Evolutionary conservation across 2,797 vertebrate species (phyloP).

Genomic region (Halcyon chelicuti): DNA sequence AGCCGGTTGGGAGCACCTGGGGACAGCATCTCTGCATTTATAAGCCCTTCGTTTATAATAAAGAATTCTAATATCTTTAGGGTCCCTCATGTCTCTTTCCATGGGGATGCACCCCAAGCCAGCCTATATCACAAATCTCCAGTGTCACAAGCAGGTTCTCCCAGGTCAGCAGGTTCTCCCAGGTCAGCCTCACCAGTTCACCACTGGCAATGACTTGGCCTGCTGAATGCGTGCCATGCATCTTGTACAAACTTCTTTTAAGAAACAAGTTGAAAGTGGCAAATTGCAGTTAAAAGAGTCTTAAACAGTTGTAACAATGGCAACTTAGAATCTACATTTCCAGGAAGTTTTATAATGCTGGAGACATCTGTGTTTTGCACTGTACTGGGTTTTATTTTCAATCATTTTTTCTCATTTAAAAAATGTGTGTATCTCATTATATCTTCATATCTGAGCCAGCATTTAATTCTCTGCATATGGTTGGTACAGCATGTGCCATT

Average conservation of each 20-base stretch:
- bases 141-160: neutral
- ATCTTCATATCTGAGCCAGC: conserved; percentile 57
- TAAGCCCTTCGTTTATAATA: neutral
- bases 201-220: neutral
- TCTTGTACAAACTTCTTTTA: neutral
- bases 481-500: conserved; percentile 70
- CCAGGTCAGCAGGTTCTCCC: neutral
- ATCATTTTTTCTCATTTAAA: conserved; percentile 64
- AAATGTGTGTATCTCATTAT: conserved; percentile 58
- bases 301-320: neutral
- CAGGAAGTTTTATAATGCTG: neutral
- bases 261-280: neutral
- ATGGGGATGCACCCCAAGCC: neutral
- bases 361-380: conserved; percentile 63
- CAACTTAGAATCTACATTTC: conserved; percentile 2
- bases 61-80: neutral
- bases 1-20: neutral
- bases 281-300: neutral
- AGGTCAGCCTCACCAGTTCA: neutral
- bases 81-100: neutral
- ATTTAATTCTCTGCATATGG: conserved; percentile 65
- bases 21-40: neutral
- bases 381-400: conserved; percentile 55
- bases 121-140: neutral
- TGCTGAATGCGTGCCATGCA: neutral